These are phyloP conservation scores for Ciona savignyi DNA, from an alignment of 23 tunicate genomes.

Conservation along the genomic window DNA sequence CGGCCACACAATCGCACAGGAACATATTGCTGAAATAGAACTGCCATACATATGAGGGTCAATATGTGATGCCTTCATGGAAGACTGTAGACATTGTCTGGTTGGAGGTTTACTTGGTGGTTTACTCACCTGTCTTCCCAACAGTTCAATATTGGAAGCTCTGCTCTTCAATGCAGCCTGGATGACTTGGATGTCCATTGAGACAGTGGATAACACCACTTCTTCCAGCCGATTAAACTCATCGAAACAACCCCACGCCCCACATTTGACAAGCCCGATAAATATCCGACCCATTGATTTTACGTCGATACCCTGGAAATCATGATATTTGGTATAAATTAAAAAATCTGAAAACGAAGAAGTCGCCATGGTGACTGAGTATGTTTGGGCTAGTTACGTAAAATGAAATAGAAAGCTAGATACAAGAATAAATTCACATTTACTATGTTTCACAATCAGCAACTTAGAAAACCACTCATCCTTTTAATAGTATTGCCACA, in stretches of 20 bases:
- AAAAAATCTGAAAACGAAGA: too few species aligned
- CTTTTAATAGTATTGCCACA: background rate
- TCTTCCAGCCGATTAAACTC: slow-evolving; percentile 95
- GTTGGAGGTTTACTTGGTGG: background rate
- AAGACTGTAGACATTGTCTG: background rate
- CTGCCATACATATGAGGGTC: too few species aligned
- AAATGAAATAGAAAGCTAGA: too few species aligned
- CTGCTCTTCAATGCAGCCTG: slow-evolving; percentile 76
- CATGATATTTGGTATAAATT: background rate
- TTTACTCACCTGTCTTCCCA: slow-evolving; percentile 41
- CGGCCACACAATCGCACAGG: too few species aligned
- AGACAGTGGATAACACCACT: slow-evolving; percentile 84
- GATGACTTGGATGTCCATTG: slow-evolving; percentile 97
- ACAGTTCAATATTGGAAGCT: slow-evolving; percentile 61
- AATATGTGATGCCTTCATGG: background rate
- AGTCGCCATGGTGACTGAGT: too few species aligned
- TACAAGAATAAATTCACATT: too few species aligned
- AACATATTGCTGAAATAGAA: too few species aligned
- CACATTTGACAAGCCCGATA: slow-evolving; percentile 85
- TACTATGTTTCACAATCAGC: too few species aligned
- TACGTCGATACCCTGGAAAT: slow-evolving; percentile 81
- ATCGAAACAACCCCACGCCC: slow-evolving; percentile 99
- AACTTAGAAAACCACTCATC: too few species aligned
- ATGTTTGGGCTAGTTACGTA: too few species aligned
- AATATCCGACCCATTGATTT: slow-evolving; percentile 95